Evolutionary conservation across 2,888 invertebrate species (phyloP), one percentile per base, ranked within the genome.

Genomic region (Plusia festucae): DNA sequence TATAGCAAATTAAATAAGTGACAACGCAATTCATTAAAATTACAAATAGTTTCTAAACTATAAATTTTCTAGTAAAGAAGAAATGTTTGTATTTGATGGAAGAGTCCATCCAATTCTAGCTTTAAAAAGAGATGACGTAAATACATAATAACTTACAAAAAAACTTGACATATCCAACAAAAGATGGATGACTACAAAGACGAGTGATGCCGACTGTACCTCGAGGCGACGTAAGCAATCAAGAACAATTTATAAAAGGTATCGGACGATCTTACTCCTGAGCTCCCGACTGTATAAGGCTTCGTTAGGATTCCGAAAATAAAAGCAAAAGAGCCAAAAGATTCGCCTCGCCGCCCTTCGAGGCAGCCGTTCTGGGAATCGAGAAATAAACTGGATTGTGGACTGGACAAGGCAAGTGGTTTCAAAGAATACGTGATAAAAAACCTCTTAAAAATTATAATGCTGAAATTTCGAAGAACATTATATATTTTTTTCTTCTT

Each of bases 241-340:
- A 75, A 70, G 64, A 72, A 75, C 65, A 76, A 81, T 76, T 73
- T 76, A 81, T 73, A 67, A 71, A 65, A 76, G 68, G 56, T 81
- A 80, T 81, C 70, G 52, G 53, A 63, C 70, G 11, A 73, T 81
- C 82, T 78, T n/a, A n/a, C n/a, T 72, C 62, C 53, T 51, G 54
- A 67, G 73, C 79, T 68, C 67, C 75, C 66, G 58, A 60, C 68
- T 74, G n/a, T 69, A 70, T 67, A 73, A 70, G 70, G 70, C 65
- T 70, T 73, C 69, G 65, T 76, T 68, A 66, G 66, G 80, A 70
- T 75, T 76, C 70, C 64, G 66, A 80, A 78, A 82, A 76, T 71
- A 76, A 80, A 76, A 76, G 69, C 69, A 76, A 79, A 64, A 40
- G 32, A 69, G 58, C 49, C 58, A 30, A 65, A 59, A 70, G 72